Evolutionary conservation across 2,797 vertebrate genomes (phyloP).

Genomic region (Siniperca obscura): DNA sequence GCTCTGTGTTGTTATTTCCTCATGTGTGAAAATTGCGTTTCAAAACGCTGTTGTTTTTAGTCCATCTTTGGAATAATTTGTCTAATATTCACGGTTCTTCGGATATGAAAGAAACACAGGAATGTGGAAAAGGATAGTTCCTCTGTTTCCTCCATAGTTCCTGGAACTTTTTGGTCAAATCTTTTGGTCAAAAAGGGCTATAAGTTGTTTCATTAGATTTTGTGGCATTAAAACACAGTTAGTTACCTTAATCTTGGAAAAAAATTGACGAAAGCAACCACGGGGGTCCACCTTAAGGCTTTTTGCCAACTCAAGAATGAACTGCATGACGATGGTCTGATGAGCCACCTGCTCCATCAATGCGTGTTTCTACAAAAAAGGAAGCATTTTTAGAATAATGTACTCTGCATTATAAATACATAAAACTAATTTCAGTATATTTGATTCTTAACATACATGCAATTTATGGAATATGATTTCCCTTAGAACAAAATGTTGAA

Average conservation of each 20-base stretch:
- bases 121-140: neutral
- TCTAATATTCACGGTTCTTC: neutral
- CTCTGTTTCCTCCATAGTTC: neutral
- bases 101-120: neutral
- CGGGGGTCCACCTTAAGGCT: conserved; percentile 95
- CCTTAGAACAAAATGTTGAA: neutral
- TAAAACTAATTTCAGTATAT: neutral
- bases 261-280: conserved; percentile 95
- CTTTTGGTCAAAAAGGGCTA: neutral
- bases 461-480: neutral
- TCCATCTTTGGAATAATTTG: neutral
- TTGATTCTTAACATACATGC: neutral
- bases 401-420: neutral
- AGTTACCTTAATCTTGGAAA: conserved; percentile 94
- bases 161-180: neutral
- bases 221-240: neutral
- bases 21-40: neutral
- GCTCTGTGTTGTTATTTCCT: neutral
- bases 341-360: conserved; percentile 98
- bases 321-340: conserved; percentile 98
- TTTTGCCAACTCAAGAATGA: conserved; percentile 95
- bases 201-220: neutral
- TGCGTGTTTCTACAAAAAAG: conserved; percentile 87
- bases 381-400: neutral
- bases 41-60: neutral